Evolutionary conservation across 2,113 vertebrate species (phyloP).

Genomic region (Marmota monax): DNA sequence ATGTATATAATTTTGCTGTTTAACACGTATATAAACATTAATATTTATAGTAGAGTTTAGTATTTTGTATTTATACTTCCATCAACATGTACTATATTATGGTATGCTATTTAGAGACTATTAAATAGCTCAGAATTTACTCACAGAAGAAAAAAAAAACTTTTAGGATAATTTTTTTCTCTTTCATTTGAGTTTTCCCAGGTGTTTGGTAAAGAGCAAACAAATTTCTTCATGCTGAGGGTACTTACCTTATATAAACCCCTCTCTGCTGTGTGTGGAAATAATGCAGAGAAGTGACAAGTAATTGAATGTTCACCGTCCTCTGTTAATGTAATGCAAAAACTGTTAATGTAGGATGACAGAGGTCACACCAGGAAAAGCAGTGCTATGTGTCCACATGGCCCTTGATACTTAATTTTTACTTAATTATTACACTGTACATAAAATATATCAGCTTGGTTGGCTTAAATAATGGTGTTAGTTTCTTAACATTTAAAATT

Average conservation of each 20-base stretch:
- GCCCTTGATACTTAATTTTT: constrained; percentile 54
- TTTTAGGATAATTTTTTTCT: neutral
- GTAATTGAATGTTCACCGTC: neutral
- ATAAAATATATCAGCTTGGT: neutral
- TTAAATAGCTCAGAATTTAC: constrained; percentile 58
- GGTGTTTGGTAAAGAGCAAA: constrained; percentile 62
- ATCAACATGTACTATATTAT: constrained; percentile 30
- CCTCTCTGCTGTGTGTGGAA: neutral
- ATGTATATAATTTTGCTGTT: constrained; percentile 69
- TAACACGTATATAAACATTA: constrained; percentile 60
- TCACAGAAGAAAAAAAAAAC: constrained; percentile 17
- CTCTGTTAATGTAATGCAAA: neutral
- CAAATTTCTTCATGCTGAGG: neutral
- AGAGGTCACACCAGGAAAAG: neutral
- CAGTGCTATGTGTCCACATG: neutral
- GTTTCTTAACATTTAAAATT: constrained; percentile 78
- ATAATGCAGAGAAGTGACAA: neutral
- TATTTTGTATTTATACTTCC: constrained; percentile 67
- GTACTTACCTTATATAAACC: constrained; percentile 16
- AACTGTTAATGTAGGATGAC: neutral
- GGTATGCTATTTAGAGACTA: constrained; percentile 52
- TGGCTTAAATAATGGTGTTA: constrained; percentile 64
- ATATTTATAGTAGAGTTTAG: constrained; percentile 77
- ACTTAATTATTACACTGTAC: constrained; percentile 47
- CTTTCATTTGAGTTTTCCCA: constrained; percentile 51